These are phyloP conservation scores for Salmo trutta DNA, from an alignment of 2,797 vertebrate species.

Conservation along the genomic window DNA sequence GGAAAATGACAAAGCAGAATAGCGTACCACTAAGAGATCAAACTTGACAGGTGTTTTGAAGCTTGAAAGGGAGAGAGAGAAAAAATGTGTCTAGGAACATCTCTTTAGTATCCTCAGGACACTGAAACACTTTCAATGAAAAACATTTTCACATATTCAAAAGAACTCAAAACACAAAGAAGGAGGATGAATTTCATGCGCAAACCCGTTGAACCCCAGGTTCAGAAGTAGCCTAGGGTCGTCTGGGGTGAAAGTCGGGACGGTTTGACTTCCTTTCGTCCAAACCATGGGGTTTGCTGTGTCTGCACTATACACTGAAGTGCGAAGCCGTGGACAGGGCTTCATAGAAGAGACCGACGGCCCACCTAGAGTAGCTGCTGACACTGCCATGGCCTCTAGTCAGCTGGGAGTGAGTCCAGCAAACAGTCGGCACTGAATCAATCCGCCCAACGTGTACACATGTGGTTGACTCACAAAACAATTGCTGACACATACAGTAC, in stretches of 20 bases:
- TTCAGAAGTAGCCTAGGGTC: background rate
- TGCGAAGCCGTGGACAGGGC: background rate
- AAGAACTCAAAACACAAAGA: background rate
- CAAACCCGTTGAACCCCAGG: background rate
- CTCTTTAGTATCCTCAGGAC: background rate
- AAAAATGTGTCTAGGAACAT: background rate
- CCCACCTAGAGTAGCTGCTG: background rate
- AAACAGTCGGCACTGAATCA: background rate
- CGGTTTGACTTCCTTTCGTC: background rate
- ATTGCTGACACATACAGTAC: background rate
- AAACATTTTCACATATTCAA: background rate
- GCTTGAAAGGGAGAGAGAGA: background rate
- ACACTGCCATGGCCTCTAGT: background rate
- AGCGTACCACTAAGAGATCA: background rate
- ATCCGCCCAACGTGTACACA: background rate
- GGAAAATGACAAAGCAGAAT: background rate
- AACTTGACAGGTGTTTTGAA: slow-evolving; percentile 1
- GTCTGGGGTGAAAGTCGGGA: background rate
- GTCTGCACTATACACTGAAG: slow-evolving; percentile 3
- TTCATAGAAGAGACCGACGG: background rate
- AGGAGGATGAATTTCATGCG: background rate
- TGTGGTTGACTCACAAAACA: background rate
- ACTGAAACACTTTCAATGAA: background rate
- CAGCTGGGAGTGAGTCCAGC: background rate
- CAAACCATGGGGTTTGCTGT: background rate